Evolutionary conservation across 2,113 vertebrate genomes (phyloP), one percentile per base, ranked within the genome.

Genomic region (Cyphomyrus discorhynchus): DNA sequence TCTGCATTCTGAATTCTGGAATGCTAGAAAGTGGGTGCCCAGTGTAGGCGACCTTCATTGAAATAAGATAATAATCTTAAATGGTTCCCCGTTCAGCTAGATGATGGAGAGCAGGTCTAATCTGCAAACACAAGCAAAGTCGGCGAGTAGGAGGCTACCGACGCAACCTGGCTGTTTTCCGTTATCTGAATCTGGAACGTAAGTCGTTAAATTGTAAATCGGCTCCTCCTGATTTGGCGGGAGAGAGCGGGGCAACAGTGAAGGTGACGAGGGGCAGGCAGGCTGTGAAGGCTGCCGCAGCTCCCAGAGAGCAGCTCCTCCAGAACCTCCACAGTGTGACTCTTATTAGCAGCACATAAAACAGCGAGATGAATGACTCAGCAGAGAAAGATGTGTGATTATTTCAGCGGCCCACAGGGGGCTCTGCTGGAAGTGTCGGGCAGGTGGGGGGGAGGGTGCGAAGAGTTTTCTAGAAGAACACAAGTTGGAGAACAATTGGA

Each of bases 91-190:
- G 31, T 49, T 56, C 19, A 62, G 83, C 80, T 85, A 85, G 39
- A 24, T 31, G 82, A 89, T 62, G 11, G 17, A 85, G 52, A 83
- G 77, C 50, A 89, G 82, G 35, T 85, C 80, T 84, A 45, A 89
- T 85, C 83, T 50, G 83, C 39, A 42, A 42, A 42, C 39, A 42
- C 39, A 85, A 47, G 19, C 82, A 84, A 82, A 56, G 53, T 77
- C 19, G 8, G 15, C 10, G 52, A 27, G 19, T 35, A 86, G 24
- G 7, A 66, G 13, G 56, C 77, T 15, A 39, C n/a, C 11, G 56
- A 90, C 0, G 5, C 31, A 27, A 83, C 74, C 24, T 19, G 24
- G 39, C 83, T 89, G 89, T 85, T 66, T 89, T 47, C 8, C 21
- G 82, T 70, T 35, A 19, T n/a, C 9, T 31, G 62, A 89, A 10